Conservation (phyloP, 2,888 invertebrate genomes). For the Hydriomena furcata region DNA sequence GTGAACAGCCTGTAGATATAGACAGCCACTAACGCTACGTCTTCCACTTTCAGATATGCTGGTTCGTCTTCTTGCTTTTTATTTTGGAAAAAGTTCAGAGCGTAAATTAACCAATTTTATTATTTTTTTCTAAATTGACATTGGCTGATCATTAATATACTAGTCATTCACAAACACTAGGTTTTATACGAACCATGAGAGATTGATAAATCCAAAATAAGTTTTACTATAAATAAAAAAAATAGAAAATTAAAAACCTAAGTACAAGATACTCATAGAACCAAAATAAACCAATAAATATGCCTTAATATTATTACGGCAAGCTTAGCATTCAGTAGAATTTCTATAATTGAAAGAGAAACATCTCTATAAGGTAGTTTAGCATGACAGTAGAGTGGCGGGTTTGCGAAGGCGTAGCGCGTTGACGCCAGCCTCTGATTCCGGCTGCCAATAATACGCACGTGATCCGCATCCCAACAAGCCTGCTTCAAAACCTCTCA, state of each 20-base stretch:
- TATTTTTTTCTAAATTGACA: too few species aligned
- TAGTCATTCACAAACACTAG: too few species aligned
- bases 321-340: background rate
- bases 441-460: constrained; percentile 75
- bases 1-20: constrained; percentile 43
- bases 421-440: constrained; percentile 67
- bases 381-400: constrained; percentile 37
- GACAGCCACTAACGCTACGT: constrained; percentile 5
- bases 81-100: background rate
- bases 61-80: background rate
- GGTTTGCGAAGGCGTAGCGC: constrained; percentile 42
- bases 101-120: background rate
- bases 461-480: constrained; percentile 62
- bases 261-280: too few species aligned
- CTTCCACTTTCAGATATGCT: constrained; percentile 20
- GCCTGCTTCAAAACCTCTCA: constrained; percentile 47
- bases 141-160: too few species aligned
- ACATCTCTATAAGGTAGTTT: constrained; percentile 14
- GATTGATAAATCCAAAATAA: too few species aligned
- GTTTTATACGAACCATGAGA: too few species aligned
- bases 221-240: too few species aligned
- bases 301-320: too few species aligned
- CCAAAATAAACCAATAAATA: too few species aligned
- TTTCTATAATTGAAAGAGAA: constrained; percentile 2
- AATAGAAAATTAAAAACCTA: too few species aligned